Percentiles rank a stretch among this genome's conserved stretches.
These are phyloP conservation scores for Prinia subflava DNA, from an alignment of 2,113 vertebrate genomes.

Conservation along the genomic window DNA sequence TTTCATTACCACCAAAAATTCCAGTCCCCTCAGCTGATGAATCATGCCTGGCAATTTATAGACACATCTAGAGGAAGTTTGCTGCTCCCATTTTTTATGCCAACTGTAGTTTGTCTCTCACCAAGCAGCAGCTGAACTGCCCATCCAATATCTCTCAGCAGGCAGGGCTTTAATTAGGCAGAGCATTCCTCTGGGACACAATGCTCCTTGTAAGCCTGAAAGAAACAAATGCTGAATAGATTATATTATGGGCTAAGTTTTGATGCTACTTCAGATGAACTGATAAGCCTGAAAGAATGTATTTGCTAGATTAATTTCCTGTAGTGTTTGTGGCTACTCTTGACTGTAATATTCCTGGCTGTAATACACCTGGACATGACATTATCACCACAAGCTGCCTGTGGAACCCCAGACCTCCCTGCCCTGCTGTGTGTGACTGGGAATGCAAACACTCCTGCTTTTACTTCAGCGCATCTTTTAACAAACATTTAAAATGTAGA, in stretches of 20 bases:
- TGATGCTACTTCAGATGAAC: background rate
- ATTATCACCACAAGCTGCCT: background rate
- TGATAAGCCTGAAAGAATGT: background rate
- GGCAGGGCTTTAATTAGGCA: background rate
- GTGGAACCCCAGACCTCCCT: background rate
- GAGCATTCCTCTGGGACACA: background rate
- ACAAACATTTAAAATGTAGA: background rate
- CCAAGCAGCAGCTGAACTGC: background rate
- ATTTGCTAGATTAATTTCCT: background rate
- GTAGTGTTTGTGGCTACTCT: background rate
- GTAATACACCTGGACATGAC: background rate
- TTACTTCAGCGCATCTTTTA: background rate
- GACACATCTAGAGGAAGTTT: background rate
- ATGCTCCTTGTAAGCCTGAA: background rate
- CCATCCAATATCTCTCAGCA: background rate
- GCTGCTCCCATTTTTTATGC: slow-evolving; percentile 2
- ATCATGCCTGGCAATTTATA: background rate
- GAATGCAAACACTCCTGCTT: background rate
- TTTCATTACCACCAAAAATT: slow-evolving; percentile 8
- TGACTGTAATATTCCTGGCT: background rate
- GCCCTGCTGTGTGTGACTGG: background rate
- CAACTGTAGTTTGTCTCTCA: background rate
- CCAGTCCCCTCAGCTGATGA: background rate
- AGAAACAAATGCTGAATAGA: background rate
- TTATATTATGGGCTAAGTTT: background rate